These are phyloP conservation scores for Zygothrica quintamaculata DNA, from an alignment of 2,888 invertebrate genomes.

Conservation along the genomic window DNA sequence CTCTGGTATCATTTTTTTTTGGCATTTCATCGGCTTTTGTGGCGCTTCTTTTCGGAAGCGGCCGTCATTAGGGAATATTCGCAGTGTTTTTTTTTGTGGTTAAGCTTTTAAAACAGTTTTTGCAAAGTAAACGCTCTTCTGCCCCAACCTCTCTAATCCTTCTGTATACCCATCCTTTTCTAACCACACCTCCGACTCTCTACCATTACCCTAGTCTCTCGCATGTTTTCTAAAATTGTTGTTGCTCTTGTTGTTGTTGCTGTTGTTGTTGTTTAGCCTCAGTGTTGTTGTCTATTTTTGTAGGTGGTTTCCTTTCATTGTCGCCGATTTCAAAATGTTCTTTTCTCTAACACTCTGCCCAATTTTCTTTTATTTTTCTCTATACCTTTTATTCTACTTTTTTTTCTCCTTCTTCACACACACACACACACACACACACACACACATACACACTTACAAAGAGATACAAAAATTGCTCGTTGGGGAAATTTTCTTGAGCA, in stretches of 20 bases:
- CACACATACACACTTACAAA: constrained; percentile 11
- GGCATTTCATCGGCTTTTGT: constrained; percentile 30
- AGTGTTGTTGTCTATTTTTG: constrained; percentile 48
- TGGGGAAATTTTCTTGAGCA: constrained; percentile 74
- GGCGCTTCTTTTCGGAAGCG: constrained; percentile 38
- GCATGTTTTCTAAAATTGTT: constrained; percentile 23
- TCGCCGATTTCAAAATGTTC: constrained; percentile 51
- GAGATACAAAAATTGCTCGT: constrained; percentile 64
- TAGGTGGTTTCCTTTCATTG: constrained; percentile 37
- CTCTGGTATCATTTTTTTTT: constrained; percentile 9
- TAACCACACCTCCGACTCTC: background rate
- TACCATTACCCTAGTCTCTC: background rate
- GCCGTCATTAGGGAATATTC: constrained; percentile 79
- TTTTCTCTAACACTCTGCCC: constrained; percentile 45
- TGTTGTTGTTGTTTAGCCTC: constrained; percentile 46
- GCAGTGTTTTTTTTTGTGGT: constrained; percentile 68
- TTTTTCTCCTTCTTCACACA: constrained; percentile 12
- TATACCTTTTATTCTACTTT: constrained; percentile 14
- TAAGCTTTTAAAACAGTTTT: constrained; percentile 79
- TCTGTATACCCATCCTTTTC: too few relatives aligned
- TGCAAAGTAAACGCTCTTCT: constrained; percentile 61
- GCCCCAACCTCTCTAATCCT: background rate
- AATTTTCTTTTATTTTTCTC: constrained; percentile 25
- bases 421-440: constrained; percentile 18
- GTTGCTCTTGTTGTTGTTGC: too few relatives aligned